A percentile compares a stretch with the other conserved stretches of the same genome.
phyloP scores from a whole-genome alignment of 2,113 vertebrate genomes.

The Galeopterus variegatus region DNA sequence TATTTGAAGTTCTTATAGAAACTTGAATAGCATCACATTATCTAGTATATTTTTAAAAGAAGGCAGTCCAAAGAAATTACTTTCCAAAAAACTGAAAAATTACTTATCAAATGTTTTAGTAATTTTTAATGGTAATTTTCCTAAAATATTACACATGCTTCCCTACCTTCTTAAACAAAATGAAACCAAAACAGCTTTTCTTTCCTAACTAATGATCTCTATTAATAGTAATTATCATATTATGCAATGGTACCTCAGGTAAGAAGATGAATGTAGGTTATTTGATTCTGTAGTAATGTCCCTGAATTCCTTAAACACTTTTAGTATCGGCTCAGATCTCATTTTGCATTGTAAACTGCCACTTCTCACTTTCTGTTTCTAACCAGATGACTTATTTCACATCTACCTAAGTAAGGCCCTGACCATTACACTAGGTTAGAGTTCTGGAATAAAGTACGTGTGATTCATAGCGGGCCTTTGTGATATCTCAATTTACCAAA shows the following conservation, averaged over 20 bases:
- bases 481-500: not conserved
- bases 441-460: not conserved
- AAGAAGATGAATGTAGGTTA: not conserved
- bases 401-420: not conserved
- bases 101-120: constrained; percentile 26
- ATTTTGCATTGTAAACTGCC: not conserved
- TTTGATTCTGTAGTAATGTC: not conserved
- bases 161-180: constrained; percentile 59
- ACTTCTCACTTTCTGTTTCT: not conserved
- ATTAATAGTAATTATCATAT: not conserved
- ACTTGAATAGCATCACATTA: not conserved
- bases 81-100: not conserved
- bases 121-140: constrained; percentile 42
- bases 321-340: not conserved
- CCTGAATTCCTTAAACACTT: not conserved
- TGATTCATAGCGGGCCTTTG: not conserved
- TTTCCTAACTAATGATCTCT: not conserved
- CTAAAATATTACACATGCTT: constrained; percentile 20
- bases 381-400: constrained; percentile 51
- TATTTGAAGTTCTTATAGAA: not conserved
- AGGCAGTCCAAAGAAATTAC: not conserved
- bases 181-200: not conserved
- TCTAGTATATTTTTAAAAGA: not conserved
- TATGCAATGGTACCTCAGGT: not conserved
- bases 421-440: not conserved